Conservation (phyloP, 2,113 vertebrate genomes). For the Pedionomus torquatus region DNA sequence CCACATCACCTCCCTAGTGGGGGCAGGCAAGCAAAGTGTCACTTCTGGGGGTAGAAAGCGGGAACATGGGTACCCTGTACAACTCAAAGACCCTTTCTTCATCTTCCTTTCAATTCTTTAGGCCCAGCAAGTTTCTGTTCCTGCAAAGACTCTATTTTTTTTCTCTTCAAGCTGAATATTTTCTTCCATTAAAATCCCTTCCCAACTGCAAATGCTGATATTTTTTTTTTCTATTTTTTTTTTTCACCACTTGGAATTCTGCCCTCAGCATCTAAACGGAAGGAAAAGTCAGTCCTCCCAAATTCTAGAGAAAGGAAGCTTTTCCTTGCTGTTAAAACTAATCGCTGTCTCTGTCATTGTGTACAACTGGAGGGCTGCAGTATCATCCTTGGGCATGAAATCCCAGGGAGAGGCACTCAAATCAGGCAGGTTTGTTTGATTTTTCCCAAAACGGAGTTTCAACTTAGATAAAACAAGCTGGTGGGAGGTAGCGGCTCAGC, state of each 20-base stretch:
- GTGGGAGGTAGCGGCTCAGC: background rate
- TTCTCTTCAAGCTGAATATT: background rate
- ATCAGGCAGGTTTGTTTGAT: background rate
- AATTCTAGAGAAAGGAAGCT: background rate
- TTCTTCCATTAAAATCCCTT: background rate
- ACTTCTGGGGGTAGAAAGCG: background rate
- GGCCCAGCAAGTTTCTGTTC: background rate
- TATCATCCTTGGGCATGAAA: background rate
- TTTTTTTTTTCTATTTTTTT: background rate
- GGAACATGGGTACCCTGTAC: accelerated
- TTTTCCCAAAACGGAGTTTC: background rate
- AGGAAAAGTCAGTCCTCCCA: background rate
- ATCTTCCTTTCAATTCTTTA: background rate
- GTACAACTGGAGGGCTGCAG: background rate
- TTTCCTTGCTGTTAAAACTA: background rate
- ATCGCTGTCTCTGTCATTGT: accelerated
- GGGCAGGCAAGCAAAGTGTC: background rate
- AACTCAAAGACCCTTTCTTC: background rate
- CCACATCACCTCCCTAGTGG: background rate
- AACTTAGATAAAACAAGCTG: conserved; percentile 13
- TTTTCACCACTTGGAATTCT: background rate
- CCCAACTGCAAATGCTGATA: background rate
- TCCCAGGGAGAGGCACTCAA: background rate
- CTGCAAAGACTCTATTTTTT: background rate
- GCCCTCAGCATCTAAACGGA: accelerated